Percentiles rank a stretch among this genome's conserved stretches.
Conservation (phyloP, 2,888 invertebrate genomes). For the Hirtodrosophila trivittata region DNA sequence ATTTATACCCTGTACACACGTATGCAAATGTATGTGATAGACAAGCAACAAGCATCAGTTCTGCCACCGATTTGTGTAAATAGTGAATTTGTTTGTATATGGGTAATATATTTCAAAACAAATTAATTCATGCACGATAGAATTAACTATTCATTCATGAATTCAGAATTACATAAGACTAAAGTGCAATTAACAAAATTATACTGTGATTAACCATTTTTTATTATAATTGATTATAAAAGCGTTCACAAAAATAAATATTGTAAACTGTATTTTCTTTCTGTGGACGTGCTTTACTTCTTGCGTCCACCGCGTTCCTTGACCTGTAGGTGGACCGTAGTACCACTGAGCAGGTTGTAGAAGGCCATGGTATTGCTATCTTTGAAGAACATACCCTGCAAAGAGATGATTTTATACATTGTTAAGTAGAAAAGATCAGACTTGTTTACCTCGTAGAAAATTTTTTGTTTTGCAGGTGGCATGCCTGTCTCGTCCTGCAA, state of each 20-base stretch:
- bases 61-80: no score
- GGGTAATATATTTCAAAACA: no score
- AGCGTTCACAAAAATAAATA: slow-evolving; percentile 56
- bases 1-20: slow-evolving; percentile 29
- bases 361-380: slow-evolving; percentile 97
- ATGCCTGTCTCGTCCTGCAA: slow-evolving; percentile 94
- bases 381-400: slow-evolving; percentile 98
- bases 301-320: slow-evolving; percentile 99
- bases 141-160: no score
- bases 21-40: no score
- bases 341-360: slow-evolving; percentile 95
- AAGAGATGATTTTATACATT: slow-evolving; percentile 37
- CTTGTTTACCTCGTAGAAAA: slow-evolving; percentile 92
- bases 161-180: slow-evolving; percentile 38
- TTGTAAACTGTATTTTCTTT: slow-evolving; percentile 16
- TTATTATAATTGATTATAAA: slow-evolving; percentile 65
- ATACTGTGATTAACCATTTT: slow-evolving; percentile 64
- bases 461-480: slow-evolving; percentile 98
- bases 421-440: neutral
- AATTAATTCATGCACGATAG: no score
- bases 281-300: slow-evolving; percentile 87
- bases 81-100: no score
- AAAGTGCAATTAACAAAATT: slow-evolving; percentile 74
- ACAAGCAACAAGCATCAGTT: no score
- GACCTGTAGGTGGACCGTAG: slow-evolving; percentile 93